Base-by-base conservation (phyloP, 2,797 vertebrate species). In the Dromococcyx pavoninus region DNA sequence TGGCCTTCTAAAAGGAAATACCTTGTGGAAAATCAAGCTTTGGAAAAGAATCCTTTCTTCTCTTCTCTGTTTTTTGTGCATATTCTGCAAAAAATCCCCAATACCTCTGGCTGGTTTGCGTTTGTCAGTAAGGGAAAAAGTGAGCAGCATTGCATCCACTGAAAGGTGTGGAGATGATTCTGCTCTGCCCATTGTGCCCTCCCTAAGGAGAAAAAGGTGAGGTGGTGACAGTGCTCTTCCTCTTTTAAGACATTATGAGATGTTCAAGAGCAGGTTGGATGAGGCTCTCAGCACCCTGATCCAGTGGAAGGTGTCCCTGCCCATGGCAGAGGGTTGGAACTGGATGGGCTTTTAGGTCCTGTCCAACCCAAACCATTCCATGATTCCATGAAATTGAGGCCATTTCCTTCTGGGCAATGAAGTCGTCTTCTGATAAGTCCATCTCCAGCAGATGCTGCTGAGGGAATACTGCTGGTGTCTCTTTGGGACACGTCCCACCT, bases 381-480 rank as follows among this genome's bases (percentile, higher is more conserved):
- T 46, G 46, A 22, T 46, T 22, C 46, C 46, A 21, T 46, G 46
- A 22, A 75, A 70, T 7, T 13, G n/a, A 74, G 32, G 30, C 13
- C 33, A 22, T 60, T 78, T 54, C 3, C 30, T 62, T 78, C 35
- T 43, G 41, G 25, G 50, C 28, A 71, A 17, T 17, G 32, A 70
- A 35, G 14, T n/a, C 2, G 0, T 17, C 23, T 37, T 65, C 44
- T 17, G 25, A 0, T 15, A 46, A 82, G 37, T 23, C 23, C 11
- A 13, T 35, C 28, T 28, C 24, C 32, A 37, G 65, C 46, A n/a
- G 24, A 16, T 4, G 1, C 19, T 67, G 43, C 66, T 71, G 19
- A 39, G 43, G 37, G 24, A 30, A 13, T 35, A 2, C 32, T 35
- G n/a, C 71, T 48, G 30, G 10, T 72, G 62, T 24, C 39, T 65